A percentile compares a stretch with the other conserved stretches of the same genome.
These are phyloP conservation scores for Selene dorsalis DNA, from an alignment of 2,797 vertebrate genomes.

Conservation along the genomic window DNA sequence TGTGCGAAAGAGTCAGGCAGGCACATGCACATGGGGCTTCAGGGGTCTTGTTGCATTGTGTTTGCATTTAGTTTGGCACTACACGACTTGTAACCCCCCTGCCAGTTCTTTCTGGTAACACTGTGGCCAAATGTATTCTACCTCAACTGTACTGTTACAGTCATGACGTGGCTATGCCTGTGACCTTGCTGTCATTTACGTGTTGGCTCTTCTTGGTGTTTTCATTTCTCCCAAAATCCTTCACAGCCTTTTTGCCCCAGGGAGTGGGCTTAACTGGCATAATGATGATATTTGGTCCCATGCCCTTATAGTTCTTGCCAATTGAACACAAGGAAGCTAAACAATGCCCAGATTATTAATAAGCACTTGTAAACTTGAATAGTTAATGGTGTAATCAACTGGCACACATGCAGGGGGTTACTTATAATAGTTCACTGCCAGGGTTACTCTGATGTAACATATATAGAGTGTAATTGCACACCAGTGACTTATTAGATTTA, in stretches of 20 bases:
- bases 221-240: conserved; percentile 57
- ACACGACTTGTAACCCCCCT: conserved; percentile 2
- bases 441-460: conserved; percentile 1
- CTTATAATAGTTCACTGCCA: conserved; percentile 25
- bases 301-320: conserved; percentile 72
- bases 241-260: conserved; percentile 29
- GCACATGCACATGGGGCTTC: conserved; percentile 42
- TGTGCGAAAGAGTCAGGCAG: conserved; percentile 55
- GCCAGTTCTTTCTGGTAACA: conserved; percentile 23
- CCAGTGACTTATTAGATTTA: not conserved
- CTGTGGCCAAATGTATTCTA: conserved; percentile 28
- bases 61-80: conserved; percentile 54
- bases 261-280: conserved; percentile 68
- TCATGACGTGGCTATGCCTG: conserved; percentile 28
- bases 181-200: conserved; percentile 55
- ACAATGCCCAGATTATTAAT: conserved; percentile 72
- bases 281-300: conserved; percentile 69
- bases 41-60: conserved; percentile 61
- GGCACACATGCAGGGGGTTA: conserved; percentile 19
- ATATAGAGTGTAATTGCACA: not conserved
- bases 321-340: conserved; percentile 61
- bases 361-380: conserved; percentile 61
- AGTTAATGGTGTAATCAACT: conserved; percentile 58
- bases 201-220: conserved; percentile 56
- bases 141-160: conserved; percentile 50